Base-by-base conservation (phyloP, 2,888 invertebrate genomes). In the Drymonia ruficornis region DNA sequence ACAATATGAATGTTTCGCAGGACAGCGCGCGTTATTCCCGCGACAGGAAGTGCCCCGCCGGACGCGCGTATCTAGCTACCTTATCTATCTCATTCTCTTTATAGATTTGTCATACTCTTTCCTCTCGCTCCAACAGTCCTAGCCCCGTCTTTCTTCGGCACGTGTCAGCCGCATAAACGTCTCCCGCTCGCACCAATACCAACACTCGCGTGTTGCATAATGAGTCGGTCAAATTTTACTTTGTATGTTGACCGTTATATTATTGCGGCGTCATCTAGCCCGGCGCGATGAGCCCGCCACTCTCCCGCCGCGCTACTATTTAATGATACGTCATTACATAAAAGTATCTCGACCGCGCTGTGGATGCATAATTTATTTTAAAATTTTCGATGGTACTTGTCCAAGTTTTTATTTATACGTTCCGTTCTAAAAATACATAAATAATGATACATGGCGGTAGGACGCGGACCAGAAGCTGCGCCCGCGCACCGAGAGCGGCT, bases 11-110 rank as follows among this genome's bases (percentile, higher is more conserved):
- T 67, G 67, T 74, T 78, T 72, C 44, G 78, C 81, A 73, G 75
- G 77, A 77, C 81, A 72, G 70, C 74, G 56, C 65, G 58, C 63
- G 65, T 56, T 71, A 63, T 64, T 61, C 69, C 59, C 68, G 72
- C 76, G 80, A 71, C 89, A 88, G 90, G 91, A 90, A 91, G 83
- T 76, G 74, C 55, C 77, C 74, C 64, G 84, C 87, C 91, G 89
- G 90, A 90, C 83, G 87, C 82, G 76, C 83, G 74, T 91, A 91
- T 89, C 90, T 89, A 87, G 84, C 91, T 84, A 86, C 87, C 83
- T 79, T 82, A 80, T 85, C 87, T 84, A 81, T 89, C 90, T 85
- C 85, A 79, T 81, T 89, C 86, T 78, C 79, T 82, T 79, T 78
- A 77, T 78, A 81, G 79, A 81, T 76, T 77, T 77, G 78, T 80